Evolutionary conservation across 37 sponge, comb jelly and placozoan species (phyloP).

Genomic region (Agelas oroides): DNA sequence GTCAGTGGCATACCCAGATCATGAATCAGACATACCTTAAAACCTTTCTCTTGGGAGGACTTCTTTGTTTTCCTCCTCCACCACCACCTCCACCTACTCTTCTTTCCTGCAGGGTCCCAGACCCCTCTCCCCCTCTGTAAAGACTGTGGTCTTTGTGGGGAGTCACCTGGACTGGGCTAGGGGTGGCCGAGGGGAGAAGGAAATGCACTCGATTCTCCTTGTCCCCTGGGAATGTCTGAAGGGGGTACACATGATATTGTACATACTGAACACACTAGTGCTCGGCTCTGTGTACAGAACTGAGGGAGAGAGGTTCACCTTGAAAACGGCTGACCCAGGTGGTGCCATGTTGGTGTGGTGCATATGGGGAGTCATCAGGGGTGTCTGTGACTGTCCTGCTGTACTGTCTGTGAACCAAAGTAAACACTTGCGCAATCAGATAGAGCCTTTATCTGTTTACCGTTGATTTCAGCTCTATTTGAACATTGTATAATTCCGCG

Average conservation of each 20-base stretch:
- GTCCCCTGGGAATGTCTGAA: conserved; percentile 63
- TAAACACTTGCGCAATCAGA: too few relatives aligned
- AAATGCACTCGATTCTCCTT: conserved; percentile 45
- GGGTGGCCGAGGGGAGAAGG: conserved; percentile 19
- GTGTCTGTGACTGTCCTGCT: too few relatives aligned
- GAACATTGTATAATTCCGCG: too few relatives aligned
- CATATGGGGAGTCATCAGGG: too few relatives aligned
- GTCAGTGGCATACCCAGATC: too few relatives aligned
- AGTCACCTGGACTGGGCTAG: conserved; percentile 8
- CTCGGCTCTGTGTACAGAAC: too few relatives aligned
- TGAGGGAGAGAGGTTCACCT: neutral
- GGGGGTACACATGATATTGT: neutral
- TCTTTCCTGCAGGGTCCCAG: neutral
- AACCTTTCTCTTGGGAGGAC: conserved; percentile 30
- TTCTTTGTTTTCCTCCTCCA: neutral
- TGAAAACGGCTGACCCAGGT: conserved; percentile 39
- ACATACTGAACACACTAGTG: too few relatives aligned
- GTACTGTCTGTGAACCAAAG: too few relatives aligned
- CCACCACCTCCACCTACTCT: neutral
- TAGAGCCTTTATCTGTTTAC: too few relatives aligned
- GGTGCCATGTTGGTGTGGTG: neutral
- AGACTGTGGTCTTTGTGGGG: neutral
- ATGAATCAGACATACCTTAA: conserved; percentile 13
- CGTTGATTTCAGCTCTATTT: too few relatives aligned
- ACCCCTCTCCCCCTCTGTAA: too few relatives aligned